Conservation (phyloP, 2,113 vertebrate genomes). For the Centropus bengalensis region DNA sequence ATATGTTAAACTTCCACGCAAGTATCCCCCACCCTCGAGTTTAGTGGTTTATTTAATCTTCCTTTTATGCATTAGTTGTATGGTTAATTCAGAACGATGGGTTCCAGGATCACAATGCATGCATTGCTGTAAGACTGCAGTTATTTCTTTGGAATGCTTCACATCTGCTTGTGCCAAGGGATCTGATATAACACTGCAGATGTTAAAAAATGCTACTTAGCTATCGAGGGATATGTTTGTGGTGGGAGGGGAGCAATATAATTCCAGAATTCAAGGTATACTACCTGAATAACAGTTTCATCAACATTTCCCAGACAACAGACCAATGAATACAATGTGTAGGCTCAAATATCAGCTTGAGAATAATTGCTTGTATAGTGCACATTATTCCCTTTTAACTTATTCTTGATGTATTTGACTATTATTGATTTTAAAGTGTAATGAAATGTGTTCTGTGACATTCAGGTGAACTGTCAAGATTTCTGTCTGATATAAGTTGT, state of each 20-base stretch:
- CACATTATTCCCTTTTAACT: background rate
- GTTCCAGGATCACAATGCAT: background rate
- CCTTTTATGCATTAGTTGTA: background rate
- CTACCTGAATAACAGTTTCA: background rate
- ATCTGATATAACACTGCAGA: background rate
- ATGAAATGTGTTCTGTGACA: background rate
- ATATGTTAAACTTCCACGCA: background rate
- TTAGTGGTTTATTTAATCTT: background rate
- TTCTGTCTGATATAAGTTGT: background rate
- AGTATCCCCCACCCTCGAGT: background rate
- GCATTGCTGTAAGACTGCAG: background rate
- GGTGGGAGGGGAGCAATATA: background rate
- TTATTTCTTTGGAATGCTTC: background rate
- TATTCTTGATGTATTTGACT: background rate
- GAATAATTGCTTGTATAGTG: background rate
- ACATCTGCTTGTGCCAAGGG: background rate
- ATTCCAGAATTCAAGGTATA: background rate
- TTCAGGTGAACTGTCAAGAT: background rate
- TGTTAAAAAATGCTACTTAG: background rate
- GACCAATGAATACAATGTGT: background rate
- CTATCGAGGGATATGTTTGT: accelerated
- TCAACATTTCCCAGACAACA: background rate
- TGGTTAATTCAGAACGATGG: background rate
- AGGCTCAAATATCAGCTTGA: background rate
- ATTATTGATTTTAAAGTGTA: background rate